phyloP scores from a whole-genome alignment of 2,113 vertebrate genomes.

The Trogon melanurus region DNA sequence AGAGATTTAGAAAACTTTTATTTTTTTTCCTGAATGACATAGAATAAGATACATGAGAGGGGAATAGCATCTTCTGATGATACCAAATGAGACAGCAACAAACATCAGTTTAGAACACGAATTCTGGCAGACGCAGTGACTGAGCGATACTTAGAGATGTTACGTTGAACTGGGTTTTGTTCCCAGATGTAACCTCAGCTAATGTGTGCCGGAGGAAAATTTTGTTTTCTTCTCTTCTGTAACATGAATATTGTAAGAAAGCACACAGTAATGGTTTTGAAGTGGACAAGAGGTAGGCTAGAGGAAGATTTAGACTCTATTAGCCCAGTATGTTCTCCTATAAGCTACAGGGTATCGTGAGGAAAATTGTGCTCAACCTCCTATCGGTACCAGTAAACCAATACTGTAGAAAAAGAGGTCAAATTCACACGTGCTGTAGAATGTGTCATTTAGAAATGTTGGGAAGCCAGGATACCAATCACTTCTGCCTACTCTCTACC shows the following conservation, averaged over 20 bases:
- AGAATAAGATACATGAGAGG: not conserved
- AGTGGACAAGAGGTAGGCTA: not conserved
- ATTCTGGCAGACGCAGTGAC: not conserved
- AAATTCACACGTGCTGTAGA: not conserved
- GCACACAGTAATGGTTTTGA: not conserved
- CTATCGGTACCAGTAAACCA: not conserved
- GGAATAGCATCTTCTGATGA: not conserved
- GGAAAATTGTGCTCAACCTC: not conserved
- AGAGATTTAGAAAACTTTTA: not conserved
- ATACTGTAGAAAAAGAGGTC: not conserved
- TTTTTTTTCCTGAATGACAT: not conserved
- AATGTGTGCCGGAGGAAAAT: not conserved
- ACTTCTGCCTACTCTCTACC: not conserved
- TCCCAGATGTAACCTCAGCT: not conserved
- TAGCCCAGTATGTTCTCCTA: not conserved
- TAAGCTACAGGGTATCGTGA: not conserved
- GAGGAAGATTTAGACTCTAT: not conserved
- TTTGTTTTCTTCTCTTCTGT: not conserved
- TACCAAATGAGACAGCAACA: not conserved
- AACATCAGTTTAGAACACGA: not conserved
- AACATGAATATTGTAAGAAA: not conserved
- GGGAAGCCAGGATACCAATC: not conserved
- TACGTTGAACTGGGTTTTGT: not conserved
- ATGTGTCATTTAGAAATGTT: accelerated
- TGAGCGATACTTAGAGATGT: not conserved